Conservation (phyloP, 2,797 vertebrate genomes). For the Calcarius lapponicus region DNA sequence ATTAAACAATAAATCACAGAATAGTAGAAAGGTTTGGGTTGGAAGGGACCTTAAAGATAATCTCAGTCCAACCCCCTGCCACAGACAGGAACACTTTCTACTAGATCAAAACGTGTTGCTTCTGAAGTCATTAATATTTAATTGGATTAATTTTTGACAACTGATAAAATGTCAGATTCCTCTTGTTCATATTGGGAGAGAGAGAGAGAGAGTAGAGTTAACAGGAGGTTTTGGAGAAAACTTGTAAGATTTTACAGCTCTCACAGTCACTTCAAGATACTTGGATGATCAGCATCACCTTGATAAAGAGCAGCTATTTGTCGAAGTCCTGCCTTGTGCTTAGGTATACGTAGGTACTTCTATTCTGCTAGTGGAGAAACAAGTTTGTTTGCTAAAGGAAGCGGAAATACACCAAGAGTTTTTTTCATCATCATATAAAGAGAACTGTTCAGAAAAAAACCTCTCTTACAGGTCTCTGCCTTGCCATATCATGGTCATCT, state of each 20-base stretch:
- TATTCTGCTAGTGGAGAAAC: neutral
- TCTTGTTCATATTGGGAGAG: neutral
- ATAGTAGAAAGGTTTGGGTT: neutral
- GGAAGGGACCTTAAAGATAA: neutral
- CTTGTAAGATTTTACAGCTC: neutral
- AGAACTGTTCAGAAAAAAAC: neutral
- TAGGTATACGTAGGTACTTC: neutral
- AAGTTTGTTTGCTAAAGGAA: neutral
- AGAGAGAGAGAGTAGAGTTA: neutral
- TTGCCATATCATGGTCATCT: neutral
- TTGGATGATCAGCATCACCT: neutral
- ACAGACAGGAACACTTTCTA: neutral
- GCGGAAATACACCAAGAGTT: neutral
- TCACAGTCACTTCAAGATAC: neutral
- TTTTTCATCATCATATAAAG: neutral
- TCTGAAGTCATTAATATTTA: neutral
- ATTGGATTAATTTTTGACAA: neutral
- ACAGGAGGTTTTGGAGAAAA: neutral
- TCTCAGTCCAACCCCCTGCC: fast-evolving
- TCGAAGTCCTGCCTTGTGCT: neutral
- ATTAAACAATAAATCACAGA: neutral
- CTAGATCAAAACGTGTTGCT: neutral
- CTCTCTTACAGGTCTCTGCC: neutral
- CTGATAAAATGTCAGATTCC: neutral
- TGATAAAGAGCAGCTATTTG: neutral